Evolutionary conservation across 2,797 vertebrate genomes (phyloP).

Genomic region (Sebastes matsubarae): DNA sequence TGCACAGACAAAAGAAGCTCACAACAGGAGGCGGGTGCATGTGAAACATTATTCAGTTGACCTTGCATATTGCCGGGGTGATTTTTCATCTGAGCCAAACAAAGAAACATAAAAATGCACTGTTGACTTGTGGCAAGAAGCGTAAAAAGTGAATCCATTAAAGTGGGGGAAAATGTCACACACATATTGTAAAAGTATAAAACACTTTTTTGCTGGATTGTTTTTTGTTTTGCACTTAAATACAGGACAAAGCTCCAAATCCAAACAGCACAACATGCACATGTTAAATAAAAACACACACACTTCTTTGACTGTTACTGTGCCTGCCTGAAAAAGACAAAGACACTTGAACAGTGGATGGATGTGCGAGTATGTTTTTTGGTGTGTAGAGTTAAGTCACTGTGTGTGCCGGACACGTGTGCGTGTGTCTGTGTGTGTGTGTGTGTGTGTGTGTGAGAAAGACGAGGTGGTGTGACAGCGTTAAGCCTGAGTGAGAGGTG

Average conservation of each 20-base stretch:
- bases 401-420: constrained; percentile 47
- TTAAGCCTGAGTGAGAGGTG: constrained; percentile 72
- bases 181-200: background rate
- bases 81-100: constrained; percentile 22
- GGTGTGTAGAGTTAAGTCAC: constrained; percentile 41
- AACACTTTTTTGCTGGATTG: constrained; percentile 4
- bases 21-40: constrained; percentile 22
- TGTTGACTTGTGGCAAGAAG: constrained; percentile 5
- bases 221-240: background rate
- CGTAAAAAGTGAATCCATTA: background rate
- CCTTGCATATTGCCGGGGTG: constrained; percentile 41
- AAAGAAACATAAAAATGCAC: constrained; percentile 15
- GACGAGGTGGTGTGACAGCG: constrained; percentile 54
- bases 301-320: constrained; percentile 12
- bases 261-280: constrained; percentile 7
- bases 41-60: constrained; percentile 52
- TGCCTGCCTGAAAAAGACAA: constrained; percentile 37
- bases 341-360: constrained; percentile 39
- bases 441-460: constrained; percentile 15
- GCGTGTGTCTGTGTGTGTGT: constrained; percentile 10
- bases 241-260: background rate
- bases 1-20: constrained; percentile 53
- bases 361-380: constrained; percentile 4
- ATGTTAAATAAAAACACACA: background rate
- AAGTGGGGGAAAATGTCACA: background rate